Evolutionary conservation across 2,113 vertebrate species (phyloP), one percentile per base, ranked within the genome.

Genomic region (Equus quagga): DNA sequence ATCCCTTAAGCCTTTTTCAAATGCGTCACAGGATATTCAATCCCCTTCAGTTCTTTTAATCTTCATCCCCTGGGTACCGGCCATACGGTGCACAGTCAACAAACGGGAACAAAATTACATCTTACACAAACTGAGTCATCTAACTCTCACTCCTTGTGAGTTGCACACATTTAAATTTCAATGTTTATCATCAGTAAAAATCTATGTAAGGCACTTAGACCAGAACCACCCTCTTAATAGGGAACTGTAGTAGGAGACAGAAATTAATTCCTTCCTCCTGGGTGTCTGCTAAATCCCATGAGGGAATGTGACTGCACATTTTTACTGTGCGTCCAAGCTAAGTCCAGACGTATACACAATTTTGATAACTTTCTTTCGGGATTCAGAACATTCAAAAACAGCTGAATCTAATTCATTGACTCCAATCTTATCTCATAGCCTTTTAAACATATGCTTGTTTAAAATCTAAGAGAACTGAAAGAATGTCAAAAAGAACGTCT

Each of bases 1-100:
- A 62, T 91, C 96, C 87, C 80, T 94, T 96, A 92, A 94, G 96
- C 92, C 41, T 88, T 92, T 95, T 76, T 83, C 64, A 97, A 96
- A 84, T 90, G 87, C 72, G 31, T 95, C 97, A 96, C 76, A 75
- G 62, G 94, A 81, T 72, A 97, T 67, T 87, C 79, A 82, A 88
- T 65, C 51, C 75, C 93, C 41, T 90, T 54, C 58, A 26, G 2
- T 36, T 89, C 41, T 84, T 56, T 72, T 90, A 96, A 97, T 94
- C 96, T 85, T 82, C 62, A 80, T 70, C 75, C 33, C 88, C 70
- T 88, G 51, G 31, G 41, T 31, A 67, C 31, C 33, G 46, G 81
- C 69, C 82, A 70, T 83, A 62, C 6, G 69, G 73, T 41, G 62
- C 64, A 54, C 44, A 70, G 10, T 91, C 69, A 93, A 70, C 80